Percentiles rank a stretch among this genome's conserved stretches.
phyloP scores from a whole-genome alignment of 2,797 vertebrate genomes.

The Anguilla megastoma region DNA sequence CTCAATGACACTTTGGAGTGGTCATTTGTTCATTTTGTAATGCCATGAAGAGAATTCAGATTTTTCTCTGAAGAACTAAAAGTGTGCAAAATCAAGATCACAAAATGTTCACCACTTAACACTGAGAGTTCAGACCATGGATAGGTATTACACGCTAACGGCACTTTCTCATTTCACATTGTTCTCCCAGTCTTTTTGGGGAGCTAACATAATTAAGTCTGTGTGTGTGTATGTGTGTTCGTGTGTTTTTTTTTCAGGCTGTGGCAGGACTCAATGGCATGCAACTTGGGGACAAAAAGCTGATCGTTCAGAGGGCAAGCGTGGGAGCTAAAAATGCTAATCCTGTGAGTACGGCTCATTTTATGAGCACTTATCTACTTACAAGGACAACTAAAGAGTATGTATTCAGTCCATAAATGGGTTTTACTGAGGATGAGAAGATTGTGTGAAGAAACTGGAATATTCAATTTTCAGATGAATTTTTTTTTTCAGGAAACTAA shows the following conservation, averaged over 20 bases:
- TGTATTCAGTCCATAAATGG: background rate
- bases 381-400: background rate
- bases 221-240: background rate
- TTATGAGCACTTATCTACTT: background rate
- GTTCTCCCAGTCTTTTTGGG: background rate
- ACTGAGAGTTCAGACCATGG: background rate
- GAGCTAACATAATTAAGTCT: background rate
- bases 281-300: conserved; percentile 79
- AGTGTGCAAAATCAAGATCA: background rate
- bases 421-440: background rate
- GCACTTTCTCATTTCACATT: background rate
- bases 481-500: background rate
- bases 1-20: too few species aligned
- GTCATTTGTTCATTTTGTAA: too few species aligned
- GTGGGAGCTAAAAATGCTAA: conserved; percentile 76
- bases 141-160: background rate
- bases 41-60: too few species aligned
- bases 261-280: conserved; percentile 77
- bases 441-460: background rate
- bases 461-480: background rate
- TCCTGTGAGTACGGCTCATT: conserved; percentile 60
- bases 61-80: background rate
- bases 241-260: conserved; percentile 56
- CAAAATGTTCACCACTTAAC: background rate
- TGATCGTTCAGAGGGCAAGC: conserved; percentile 76